Percentiles rank a stretch among this genome's conserved stretches.
These are phyloP conservation scores for Drosophila neotestacea DNA, from an alignment of 2,888 invertebrate genomes.

Conservation along the genomic window DNA sequence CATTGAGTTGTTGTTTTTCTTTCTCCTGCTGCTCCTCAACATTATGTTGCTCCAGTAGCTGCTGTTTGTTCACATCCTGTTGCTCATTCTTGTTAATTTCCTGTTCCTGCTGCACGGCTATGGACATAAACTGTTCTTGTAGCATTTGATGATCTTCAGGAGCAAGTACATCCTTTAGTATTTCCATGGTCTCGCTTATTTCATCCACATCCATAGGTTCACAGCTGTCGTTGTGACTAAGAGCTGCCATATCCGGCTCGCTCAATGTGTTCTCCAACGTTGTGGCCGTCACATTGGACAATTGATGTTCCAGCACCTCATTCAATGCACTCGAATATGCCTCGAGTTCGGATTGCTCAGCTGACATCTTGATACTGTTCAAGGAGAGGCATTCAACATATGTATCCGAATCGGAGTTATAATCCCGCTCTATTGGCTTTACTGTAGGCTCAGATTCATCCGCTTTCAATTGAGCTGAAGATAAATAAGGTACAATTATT, in stretches of 20 bases:
- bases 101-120: background rate
- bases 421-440: slow-evolving; percentile 47
- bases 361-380: slow-evolving; percentile 44
- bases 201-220: slow-evolving; percentile 83
- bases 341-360: slow-evolving; percentile 68
- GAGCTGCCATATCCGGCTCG: slow-evolving; percentile 24
- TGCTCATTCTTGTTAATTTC: background rate
- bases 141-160: slow-evolving; percentile 57
- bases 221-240: slow-evolving; percentile 51
- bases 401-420: slow-evolving; percentile 65
- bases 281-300: slow-evolving; percentile 49
- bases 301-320: slow-evolving; percentile 51
- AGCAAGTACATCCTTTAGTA: slow-evolving; percentile 55
- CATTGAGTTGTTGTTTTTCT: background rate
- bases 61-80: background rate
- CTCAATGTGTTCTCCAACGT: slow-evolving; percentile 56
- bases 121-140: slow-evolving; percentile 43
- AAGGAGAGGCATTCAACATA: slow-evolving; percentile 82
- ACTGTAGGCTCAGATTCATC: slow-evolving; percentile 4
- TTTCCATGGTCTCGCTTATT: slow-evolving; percentile 67
- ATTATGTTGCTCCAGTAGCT: background rate
- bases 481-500: background rate
- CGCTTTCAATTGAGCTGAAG: slow-evolving; percentile 48
- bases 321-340: slow-evolving; percentile 75
- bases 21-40: background rate